Conservation (phyloP, 2,113 vertebrate species). For the Rhinichthys klamathensis region DNA sequence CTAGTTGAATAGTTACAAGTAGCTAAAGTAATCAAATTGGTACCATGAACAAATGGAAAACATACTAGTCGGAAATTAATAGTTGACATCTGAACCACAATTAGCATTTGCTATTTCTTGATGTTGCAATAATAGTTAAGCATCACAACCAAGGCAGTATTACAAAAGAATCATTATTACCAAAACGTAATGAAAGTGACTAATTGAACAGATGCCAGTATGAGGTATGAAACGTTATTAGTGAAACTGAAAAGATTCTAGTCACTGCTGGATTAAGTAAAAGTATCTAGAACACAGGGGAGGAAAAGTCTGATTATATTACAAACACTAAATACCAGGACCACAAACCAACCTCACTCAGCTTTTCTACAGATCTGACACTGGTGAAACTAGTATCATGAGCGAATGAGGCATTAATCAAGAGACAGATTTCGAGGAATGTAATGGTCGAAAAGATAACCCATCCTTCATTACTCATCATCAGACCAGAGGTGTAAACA, state of each 20-base stretch:
- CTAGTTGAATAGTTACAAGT: background rate
- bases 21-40: background rate
- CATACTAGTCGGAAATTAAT: background rate
- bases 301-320: background rate
- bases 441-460: conserved; percentile 8
- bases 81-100: background rate
- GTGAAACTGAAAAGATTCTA: background rate
- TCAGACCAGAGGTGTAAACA: conserved; percentile 9
- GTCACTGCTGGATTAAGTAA: background rate
- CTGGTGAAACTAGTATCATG: background rate
- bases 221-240: background rate
- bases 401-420: background rate
- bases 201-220: background rate
- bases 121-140: background rate
- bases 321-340: background rate
- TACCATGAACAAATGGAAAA: background rate
- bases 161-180: background rate
- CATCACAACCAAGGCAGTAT: background rate
- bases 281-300: background rate
- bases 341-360: background rate
- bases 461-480: background rate
- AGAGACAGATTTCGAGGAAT: conserved; percentile 29
- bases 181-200: background rate
- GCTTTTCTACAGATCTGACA: background rate
- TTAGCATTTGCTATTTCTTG: background rate